Base-by-base conservation (phyloP, 2,113 vertebrate genomes). In the Geococcyx californianus region DNA sequence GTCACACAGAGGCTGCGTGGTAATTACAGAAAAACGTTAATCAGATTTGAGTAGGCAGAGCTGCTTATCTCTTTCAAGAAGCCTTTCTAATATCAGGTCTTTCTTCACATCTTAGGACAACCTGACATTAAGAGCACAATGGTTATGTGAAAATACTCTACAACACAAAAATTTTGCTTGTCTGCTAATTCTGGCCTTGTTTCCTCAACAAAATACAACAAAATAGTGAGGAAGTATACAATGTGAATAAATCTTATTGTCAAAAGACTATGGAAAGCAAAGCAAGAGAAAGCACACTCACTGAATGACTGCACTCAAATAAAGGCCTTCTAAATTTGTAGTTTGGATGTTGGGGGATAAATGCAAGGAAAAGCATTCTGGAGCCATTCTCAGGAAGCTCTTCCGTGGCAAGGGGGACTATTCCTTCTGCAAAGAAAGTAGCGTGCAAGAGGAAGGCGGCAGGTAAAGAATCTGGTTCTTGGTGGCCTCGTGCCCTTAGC, bases 1-100 rank as follows among this genome's bases (percentile, higher is more conserved):
- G 93, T 84, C 93, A 95, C 80, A 24, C 62, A 60, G 70, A 74
- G 83, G 82, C 85, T 73, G 92, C 76, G 42, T 79, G 83, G 80
- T 96, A 96, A 97, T 93, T 95, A 97, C 93, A 84, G 89, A 60
- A 83, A 70, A 83, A 52, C 36, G 3, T 72, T 95, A 94, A 97
- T 95, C 90, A 91, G 95, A 91, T 96, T 91, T 77, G 81, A 83
- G 73, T 75, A 52, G 74, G 80, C 84, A 96, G 90, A 92, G 85
- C 94, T 84, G 93, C 93, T 96, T 82, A 95, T 47, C 89, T 69
- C 64, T 40, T 78, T 42, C 86, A 40, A 87, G 89, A 89, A 73
- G 76, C 84, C 77, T 58, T 73, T 82, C 79, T 78, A 58, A 13
- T 24, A 84, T 60, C 72, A 81, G 52, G 40, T 47, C 82, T 93